phyloP scores from a whole-genome alignment of 2,113 vertebrate species.

The Colius striatus region DNA sequence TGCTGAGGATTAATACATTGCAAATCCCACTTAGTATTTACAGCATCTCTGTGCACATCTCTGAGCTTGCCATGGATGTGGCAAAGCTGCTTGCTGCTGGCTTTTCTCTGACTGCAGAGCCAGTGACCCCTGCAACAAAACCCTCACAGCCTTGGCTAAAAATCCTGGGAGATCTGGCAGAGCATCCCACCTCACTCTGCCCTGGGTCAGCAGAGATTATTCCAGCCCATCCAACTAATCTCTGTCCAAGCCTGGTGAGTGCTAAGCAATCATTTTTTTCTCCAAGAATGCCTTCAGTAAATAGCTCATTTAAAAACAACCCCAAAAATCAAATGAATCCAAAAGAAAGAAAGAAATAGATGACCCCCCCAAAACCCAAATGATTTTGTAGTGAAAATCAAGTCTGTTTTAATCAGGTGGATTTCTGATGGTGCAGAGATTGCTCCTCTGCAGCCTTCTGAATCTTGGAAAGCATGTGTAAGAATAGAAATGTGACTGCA shows the following conservation, averaged over 20 bases:
- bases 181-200: neutral
- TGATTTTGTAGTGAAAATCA: neutral
- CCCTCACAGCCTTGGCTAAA: neutral
- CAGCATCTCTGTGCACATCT: neutral
- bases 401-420: neutral
- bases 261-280: neutral
- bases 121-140: neutral
- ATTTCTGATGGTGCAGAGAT: neutral
- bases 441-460: neutral
- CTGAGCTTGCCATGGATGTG: neutral
- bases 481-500: neutral
- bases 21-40: neutral
- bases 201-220: accelerated
- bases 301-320: neutral
- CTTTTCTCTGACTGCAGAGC: neutral
- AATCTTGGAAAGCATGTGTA: neutral
- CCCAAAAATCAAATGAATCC: neutral
- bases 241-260: neutral
- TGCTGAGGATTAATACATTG: neutral
- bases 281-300: neutral
- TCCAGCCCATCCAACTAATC: neutral
- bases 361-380: too few species aligned
- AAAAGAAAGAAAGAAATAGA: neutral
- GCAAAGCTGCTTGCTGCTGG: neutral
- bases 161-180: neutral